A percentile compares a stretch with the other conserved stretches of the same genome.
Evolutionary conservation across 2,888 invertebrate species (phyloP).

Genomic region (Melanostoma mellinum): DNA sequence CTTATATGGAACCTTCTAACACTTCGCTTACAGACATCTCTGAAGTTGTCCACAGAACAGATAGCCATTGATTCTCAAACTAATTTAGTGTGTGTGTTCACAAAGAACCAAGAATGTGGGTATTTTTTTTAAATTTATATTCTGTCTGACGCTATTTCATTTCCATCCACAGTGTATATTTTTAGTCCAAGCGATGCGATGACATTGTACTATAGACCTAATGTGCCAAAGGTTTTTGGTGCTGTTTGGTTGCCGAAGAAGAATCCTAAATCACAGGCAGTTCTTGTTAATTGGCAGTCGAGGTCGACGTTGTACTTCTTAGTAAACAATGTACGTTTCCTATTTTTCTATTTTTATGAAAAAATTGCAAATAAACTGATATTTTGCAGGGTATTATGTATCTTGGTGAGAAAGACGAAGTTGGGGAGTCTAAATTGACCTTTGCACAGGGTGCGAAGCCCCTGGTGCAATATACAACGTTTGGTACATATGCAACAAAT

Average conservation of each 20-base stretch:
- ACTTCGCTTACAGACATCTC: conserved; percentile 85
- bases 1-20: conserved; percentile 88
- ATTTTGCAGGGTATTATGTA: conserved; percentile 82
- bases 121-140: conserved; percentile 53
- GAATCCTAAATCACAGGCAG: conserved; percentile 82
- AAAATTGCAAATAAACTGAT: not conserved
- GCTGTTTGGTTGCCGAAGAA: conserved; percentile 84
- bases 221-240: conserved; percentile 82
- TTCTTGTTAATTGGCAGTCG: conserved; percentile 84
- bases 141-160: not conserved
- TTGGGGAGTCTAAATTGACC: conserved; percentile 80
- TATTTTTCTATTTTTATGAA: too few relatives aligned
- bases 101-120: conserved; percentile 85
- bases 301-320: conserved; percentile 85
- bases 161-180: conserved; percentile 84
- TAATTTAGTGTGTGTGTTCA: conserved; percentile 86
- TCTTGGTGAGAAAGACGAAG: conserved; percentile 81
- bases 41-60: conserved; percentile 79
- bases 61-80: conserved; percentile 85
- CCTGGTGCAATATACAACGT: conserved; percentile 81
- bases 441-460: conserved; percentile 76
- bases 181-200: conserved; percentile 85
- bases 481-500: conserved; percentile 82
- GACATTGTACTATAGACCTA: conserved; percentile 83
- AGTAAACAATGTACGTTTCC: conserved; percentile 83